Evolutionary conservation across 2,797 vertebrate genomes (phyloP).

Genomic region (Catamblyrhynchus diadema): DNA sequence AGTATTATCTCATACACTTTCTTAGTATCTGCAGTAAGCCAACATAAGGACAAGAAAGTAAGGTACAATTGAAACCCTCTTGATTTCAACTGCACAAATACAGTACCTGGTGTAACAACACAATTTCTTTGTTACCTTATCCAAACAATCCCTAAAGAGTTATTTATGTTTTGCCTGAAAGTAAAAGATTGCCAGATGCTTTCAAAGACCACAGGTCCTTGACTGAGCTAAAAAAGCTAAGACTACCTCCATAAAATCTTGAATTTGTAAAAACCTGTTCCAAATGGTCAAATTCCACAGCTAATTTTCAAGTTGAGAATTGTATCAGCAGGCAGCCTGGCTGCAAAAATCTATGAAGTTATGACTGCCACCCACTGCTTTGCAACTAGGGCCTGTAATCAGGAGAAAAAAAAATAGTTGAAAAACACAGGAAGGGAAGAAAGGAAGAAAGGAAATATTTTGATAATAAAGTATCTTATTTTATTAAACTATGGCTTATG

Average conservation of each 20-base stretch:
- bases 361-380: background rate
- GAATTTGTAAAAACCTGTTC: background rate
- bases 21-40: background rate
- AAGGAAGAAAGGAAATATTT: background rate
- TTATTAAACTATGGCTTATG: background rate
- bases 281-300: background rate
- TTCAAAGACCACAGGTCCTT: background rate
- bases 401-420: conserved; percentile 10
- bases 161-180: background rate
- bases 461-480: background rate
- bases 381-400: background rate
- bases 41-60: background rate
- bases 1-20: background rate
- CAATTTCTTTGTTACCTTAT: background rate
- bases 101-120: background rate
- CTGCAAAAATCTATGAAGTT: conserved; percentile 18
- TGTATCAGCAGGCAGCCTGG: background rate
- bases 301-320: conserved; percentile 22
- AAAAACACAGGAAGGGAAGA: background rate
- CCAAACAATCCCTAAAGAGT: background rate
- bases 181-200: background rate
- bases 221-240: background rate
- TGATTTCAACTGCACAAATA: background rate
- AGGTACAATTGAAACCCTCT: background rate
- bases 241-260: background rate